Evolutionary conservation across 2,888 invertebrate genomes (phyloP).

Genomic region (Cryptocephalus primarius): DNA sequence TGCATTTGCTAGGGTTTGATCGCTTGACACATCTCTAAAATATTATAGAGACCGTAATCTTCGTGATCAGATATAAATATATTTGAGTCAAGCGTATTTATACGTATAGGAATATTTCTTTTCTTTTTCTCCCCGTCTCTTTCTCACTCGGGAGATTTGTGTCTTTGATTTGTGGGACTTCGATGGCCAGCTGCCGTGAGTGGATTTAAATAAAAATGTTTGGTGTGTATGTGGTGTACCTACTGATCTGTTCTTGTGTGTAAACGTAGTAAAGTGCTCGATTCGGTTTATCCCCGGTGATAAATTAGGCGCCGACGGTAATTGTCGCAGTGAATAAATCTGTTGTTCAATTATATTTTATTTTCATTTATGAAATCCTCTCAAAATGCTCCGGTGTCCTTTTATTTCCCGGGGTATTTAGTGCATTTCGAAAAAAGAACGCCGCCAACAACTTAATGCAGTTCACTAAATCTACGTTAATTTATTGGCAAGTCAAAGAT

Average conservation of each 20-base stretch:
- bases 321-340: too few species aligned
- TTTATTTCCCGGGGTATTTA: too few species aligned
- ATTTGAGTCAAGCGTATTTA: conserved; percentile 14
- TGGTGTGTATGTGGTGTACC: too few species aligned
- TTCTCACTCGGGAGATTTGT: conserved; percentile 9
- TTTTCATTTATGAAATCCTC: too few species aligned
- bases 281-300: too few species aligned
- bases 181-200: conserved; percentile 10
- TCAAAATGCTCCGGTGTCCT: too few species aligned
- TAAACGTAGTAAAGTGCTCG: too few species aligned
- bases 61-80: conserved; percentile 12
- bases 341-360: too few species aligned
- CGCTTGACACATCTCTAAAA: conserved; percentile 14
- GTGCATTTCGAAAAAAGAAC: too few species aligned
- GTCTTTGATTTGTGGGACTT: conserved; percentile 13
- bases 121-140: conserved; percentile 6
- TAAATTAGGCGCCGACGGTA: too few species aligned
- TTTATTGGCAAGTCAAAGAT: conserved; percentile 1
- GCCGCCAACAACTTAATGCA: background rate
- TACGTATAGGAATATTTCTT: conserved; percentile 1
- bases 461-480: background rate
- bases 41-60: conserved; percentile 13
- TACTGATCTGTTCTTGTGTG: too few species aligned
- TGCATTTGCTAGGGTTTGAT: conserved; percentile 17
- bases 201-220: too few species aligned